phyloP scores from a whole-genome alignment of 2,888 invertebrate genomes.

The Mongoloraphidia duomilia region DNA sequence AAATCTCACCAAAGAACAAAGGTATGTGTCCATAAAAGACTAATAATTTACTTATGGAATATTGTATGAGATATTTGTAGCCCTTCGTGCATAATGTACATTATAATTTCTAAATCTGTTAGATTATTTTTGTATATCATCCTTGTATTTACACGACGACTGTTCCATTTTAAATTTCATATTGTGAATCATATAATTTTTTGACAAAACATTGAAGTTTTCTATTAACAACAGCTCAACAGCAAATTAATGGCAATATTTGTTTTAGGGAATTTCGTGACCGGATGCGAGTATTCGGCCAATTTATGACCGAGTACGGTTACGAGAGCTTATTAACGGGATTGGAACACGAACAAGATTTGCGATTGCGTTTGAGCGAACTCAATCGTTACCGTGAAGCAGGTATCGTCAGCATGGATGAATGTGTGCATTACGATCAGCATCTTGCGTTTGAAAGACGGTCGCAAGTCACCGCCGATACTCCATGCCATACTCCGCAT shows the following conservation, averaged over 20 bases:
- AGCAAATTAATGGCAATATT: not conserved
- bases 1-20: constrained; percentile 60
- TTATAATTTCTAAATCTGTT: too few relatives aligned
- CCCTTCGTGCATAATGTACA: too few relatives aligned
- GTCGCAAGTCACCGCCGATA: constrained; percentile 22
- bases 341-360: constrained; percentile 69
- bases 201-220: too few relatives aligned
- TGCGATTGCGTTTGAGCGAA: constrained; percentile 70
- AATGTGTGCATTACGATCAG: constrained; percentile 80
- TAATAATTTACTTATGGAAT: too few relatives aligned
- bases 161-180: too few relatives aligned
- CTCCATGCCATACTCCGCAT: not conserved
- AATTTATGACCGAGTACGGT: constrained; percentile 76
- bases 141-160: too few relatives aligned
- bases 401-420: constrained; percentile 69
- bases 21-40: constrained; percentile 30
- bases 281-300: constrained; percentile 70
- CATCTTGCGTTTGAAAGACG: constrained; percentile 48
- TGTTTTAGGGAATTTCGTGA: constrained; percentile 60
- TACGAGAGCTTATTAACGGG: constrained; percentile 66
- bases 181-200: too few relatives aligned
- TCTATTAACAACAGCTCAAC: too few relatives aligned
- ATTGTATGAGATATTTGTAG: too few relatives aligned
- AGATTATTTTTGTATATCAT: too few relatives aligned
- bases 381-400: constrained; percentile 71